Evolutionary conservation across 2,113 vertebrate genomes (phyloP), one percentile per base, ranked within the genome.

Genomic region (Pangasianodon hypophthalmus): DNA sequence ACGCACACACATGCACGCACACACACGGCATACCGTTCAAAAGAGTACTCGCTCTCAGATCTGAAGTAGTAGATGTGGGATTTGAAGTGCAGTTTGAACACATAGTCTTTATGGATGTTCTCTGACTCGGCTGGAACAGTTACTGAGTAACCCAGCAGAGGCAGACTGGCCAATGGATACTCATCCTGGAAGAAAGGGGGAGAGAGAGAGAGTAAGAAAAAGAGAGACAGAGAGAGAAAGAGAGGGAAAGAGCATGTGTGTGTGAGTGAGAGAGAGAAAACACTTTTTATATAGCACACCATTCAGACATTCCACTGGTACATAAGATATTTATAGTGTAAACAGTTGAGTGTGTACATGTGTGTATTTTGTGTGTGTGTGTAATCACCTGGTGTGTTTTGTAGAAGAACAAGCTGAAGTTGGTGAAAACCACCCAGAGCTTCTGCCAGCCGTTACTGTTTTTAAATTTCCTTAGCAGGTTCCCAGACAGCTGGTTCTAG

Each of bases 391-490:
- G 98, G 91, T 99, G 97, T 8, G 98, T 98, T 94, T 99, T 99
- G 93, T 99, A 99, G 97, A 99, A 99, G 95, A 99, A 99, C 92
- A 99, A 96, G 87, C 98, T 99, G 96, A 99, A 99, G 95, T 98
- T 99, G 71, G 98, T 99, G 96, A 99, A 99, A 88, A 99, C 98
- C 91, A 99, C 98, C 98, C 98, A 99, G 84, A 99, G 98, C 95
- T 99, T 99, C 97, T 99, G 98, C 98, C 98, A 99, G 69, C 98
- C 98, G 0, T 99, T 99, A 95, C 98, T 99, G 96, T 99, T 99
- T 90, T 99, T 99, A 96, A 99, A 99, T 92, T 99, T 99, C 93
- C 98, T 95, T 90, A 99, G 96, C 91, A 99, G 94, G 92, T 99
- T 99, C 93, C 98, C 98, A 24, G 98, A 99, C 50, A 99, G 92